Base-by-base conservation (phyloP, 2,888 invertebrate species). In the Ctena decussata region DNA sequence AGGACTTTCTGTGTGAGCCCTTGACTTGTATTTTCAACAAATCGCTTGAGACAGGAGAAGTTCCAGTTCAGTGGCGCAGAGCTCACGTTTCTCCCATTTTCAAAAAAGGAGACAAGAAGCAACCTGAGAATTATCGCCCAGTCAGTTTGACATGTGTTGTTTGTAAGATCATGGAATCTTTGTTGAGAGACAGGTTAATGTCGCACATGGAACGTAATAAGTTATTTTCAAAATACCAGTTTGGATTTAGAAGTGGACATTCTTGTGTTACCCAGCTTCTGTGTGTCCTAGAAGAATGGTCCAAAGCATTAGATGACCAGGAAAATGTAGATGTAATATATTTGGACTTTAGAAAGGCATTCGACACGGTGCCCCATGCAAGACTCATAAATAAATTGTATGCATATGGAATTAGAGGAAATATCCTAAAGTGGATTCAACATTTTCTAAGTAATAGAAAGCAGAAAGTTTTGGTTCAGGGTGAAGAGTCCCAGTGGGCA, bases 141-240 rank as follows among this genome's bases (percentile, higher is more conserved):
- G 77, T 65, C 41, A 77, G 77, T 21, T 32, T 77, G 27, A 77
- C 77, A 8, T 65, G 77, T 35, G 57, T 69, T 15, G 39, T 65
- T 53, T 78, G 78, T 44, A 71, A 78, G 35, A 18, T 53, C 12
- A 24, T 78, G 49, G 78, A 78, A 35, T 78, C 78, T 37, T 27
- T 78, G 32, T 12, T 78, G 8, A 78, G 72, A n/a, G 71, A 77
- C 35, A 69, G 18, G 21, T 18, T 71, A 21, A 78, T 78, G 71
- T 35, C 49, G 8, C 69, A 78, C n/a, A 49, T 71, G 78, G 78
- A 78, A 21, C n/a, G 24, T 6, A 71, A 78, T 30, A 46, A 72
- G 0, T n/a, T 78, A 18, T 53, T 78, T n/a, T 65, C 70, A 1
- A 6, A 53, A 6, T n/a, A 49, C 41, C 78, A 71, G 39, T 72